Evolutionary conservation across 1,140 invertebrate genomes (phyloP), one percentile per base, ranked within the genome.

Genomic region (Drosophila sp.): DNA sequence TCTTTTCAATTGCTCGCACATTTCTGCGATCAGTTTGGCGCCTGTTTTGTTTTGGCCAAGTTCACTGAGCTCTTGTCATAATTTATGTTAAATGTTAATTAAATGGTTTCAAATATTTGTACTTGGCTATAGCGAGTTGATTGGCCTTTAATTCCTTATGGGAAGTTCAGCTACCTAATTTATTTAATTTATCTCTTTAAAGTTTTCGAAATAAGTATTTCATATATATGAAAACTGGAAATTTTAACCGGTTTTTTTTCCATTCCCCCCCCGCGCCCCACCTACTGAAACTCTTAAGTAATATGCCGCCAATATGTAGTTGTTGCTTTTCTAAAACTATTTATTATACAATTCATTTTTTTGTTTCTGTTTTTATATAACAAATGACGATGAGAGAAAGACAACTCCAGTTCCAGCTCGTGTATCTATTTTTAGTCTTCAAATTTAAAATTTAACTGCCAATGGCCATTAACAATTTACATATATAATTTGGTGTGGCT

Each of bases 221-320:
- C 23, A 47, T 47, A 47, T 47, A 74, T 83, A 68, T 80, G 84
- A 80, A 89, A 87, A 80, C 83, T 71, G 57, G 84, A 78, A 60
- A 79, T 80, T 63, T 69, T 23, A 83, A 87, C 84, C 76, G 83
- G 83, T 89, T 87, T 60, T 27, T 38, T 58, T 41, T 44, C 17
- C 17, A 17, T 17, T 17, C 17, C 17, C 17, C 17, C 17, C 17
- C 0, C 17, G 0, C 17, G 17, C 54, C 65, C 17, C 55, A 50
- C 50, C 8, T 27, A 50, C 17, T 17, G 27, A 23, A 11, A 25
- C 44, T 65, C 66, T 77, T 76, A 61, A 77, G 73, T 77, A 77
- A 77, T 71, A 70, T 78, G 44, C 44, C 60, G 77, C 44, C 47
- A 27, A 35, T 65, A 58, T 68, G 64, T 70, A 56, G 56, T 71